Evolutionary conservation across 1,140 invertebrate genomes (phyloP).

Genomic region (Periplaneta americana): DNA sequence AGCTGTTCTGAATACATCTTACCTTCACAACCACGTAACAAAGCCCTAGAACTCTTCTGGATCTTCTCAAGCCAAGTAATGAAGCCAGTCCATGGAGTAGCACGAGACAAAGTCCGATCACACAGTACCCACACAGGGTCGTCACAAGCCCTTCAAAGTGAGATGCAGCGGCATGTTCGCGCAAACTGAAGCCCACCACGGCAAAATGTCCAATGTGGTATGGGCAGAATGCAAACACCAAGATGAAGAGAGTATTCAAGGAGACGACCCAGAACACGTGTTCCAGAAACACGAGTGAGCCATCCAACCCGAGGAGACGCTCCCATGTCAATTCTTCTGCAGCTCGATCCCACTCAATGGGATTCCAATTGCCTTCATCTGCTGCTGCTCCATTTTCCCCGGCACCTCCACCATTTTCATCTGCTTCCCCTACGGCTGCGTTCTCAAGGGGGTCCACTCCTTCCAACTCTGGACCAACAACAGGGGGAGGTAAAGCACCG

Average conservation of each 20-base stretch:
- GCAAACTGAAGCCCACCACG: conserved; percentile 67
- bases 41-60: conserved; percentile 81
- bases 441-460: conserved; percentile 11
- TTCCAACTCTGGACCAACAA: conserved; percentile 16
- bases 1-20: no score
- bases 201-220: conserved; percentile 91
- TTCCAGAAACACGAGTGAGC: conserved; percentile 94
- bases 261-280: conserved; percentile 99
- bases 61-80: conserved; percentile 69
- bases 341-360: conserved; percentile 96
- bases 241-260: conserved; percentile 93
- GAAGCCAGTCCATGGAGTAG: conserved; percentile 74
- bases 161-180: conserved; percentile 65
- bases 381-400: conserved; percentile 48
- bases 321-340: conserved; percentile 99
- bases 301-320: conserved; percentile 90
- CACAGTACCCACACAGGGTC: conserved; percentile 88
- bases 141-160: conserved; percentile 93
- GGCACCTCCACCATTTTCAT: conserved; percentile 35
- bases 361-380: conserved; percentile 95
- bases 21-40: conserved; percentile 97
- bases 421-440: conserved; percentile 29
- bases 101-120: conserved; percentile 80
- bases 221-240: conserved; percentile 91
- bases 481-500: neutral